Base-by-base conservation (phyloP, 2,797 vertebrate species). In the Oophaga sylvatica region DNA sequence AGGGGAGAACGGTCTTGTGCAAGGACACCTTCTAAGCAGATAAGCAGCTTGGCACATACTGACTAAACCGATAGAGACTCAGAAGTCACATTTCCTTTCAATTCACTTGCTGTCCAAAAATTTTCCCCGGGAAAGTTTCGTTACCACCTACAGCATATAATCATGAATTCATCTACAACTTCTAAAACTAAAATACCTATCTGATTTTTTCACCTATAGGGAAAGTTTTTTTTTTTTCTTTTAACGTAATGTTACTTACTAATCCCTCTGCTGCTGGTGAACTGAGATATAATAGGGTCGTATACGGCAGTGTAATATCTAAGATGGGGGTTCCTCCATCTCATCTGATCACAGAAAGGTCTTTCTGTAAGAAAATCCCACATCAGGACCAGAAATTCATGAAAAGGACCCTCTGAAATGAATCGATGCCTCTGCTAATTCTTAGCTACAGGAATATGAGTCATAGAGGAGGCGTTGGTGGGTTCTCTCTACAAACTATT, bases 1-100 rank as follows among this genome's bases (percentile, higher is more conserved):
- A 75, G 35, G 26, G 67, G 56, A 70, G 82, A 60, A 45, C 70
- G 19, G 29, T 67, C 80, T 67, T 26, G 78, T 62, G 31, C 45
- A 82, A 59, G 68, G 70, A 60, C 35, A 65, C 76, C 60, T 65
- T 67, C 80, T 22, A 19, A 75, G 71, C 71, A 76, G 73, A 76
- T 76, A 76, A 76, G 75, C 75, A 77, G 75, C 75, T 77, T 67
- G 79, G 65, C 60, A 65, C 60, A 65, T 65, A 63, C 60, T 10
- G 60, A 22, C 79, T 80, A 80, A 80, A 80, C 57, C 31, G 22
- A 57, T 22, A 80, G 1, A 80, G 31, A 31, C 41, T 63, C 19
- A 62, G 5, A 65, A 53, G 59, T 63, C 20, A 19, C 35, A 7
- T 53, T 26, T 22, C 41, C 60, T 60, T 80, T 63, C 17, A 15